A percentile compares a stretch with the other conserved stretches of the same genome.
These are phyloP conservation scores for Tetrao urogallus DNA, from an alignment of 2,113 vertebrate species.

Conservation along the genomic window DNA sequence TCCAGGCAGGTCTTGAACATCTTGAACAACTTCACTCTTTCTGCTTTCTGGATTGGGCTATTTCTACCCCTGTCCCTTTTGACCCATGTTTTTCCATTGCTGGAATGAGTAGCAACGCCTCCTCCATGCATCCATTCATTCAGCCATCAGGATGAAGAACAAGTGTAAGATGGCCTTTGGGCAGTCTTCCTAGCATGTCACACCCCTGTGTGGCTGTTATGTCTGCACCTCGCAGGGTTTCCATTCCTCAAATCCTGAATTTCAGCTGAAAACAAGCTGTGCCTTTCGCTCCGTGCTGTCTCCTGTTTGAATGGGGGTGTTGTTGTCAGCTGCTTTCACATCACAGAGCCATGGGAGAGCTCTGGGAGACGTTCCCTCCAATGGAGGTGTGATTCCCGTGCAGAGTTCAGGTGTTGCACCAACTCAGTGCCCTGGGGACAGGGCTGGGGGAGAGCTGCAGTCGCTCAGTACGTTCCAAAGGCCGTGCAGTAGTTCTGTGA, in stretches of 20 bases:
- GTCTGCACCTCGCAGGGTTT: neutral
- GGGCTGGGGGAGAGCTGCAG: neutral
- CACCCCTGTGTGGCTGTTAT: neutral
- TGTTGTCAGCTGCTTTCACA: neutral
- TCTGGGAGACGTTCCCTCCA: neutral
- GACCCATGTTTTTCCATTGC: neutral
- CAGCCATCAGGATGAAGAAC: too few relatives aligned
- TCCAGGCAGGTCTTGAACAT: too few relatives aligned
- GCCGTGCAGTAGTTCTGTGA: fast-evolving
- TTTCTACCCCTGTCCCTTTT: neutral
- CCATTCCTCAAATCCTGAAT: neutral
- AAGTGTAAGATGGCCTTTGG: too few relatives aligned
- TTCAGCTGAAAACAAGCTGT: neutral
- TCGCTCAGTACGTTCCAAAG: fast-evolving
- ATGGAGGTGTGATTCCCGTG: neutral
- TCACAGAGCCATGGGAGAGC: neutral
- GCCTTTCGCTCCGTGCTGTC: neutral
- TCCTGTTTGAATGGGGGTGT: neutral
- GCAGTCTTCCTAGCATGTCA: too few relatives aligned
- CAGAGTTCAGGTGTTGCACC: neutral
- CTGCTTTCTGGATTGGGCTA: neutral
- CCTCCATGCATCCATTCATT: neutral
- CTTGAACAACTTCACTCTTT: neutral
- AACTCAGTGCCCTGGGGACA: too few relatives aligned
- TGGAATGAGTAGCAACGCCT: neutral